A percentile compares a stretch with the other conserved stretches of the same genome.
Evolutionary conservation across 35 echinoderm and acorn worm genomes (phyloP).

Genomic region (Chiridota heheva): DNA sequence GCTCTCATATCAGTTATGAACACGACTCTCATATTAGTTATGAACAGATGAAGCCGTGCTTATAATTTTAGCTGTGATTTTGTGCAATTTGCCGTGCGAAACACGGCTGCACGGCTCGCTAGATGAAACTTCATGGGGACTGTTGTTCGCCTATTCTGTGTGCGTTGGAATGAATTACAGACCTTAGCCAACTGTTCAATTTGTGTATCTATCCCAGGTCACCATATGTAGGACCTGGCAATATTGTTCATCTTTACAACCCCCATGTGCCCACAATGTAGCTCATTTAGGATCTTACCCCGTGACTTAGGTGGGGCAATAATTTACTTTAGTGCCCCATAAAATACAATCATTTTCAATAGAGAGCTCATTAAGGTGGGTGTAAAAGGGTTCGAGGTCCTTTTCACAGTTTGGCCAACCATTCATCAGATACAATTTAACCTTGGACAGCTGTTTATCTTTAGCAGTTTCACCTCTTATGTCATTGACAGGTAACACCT

Average conservation of each 20-base stretch:
- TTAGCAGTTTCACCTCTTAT: no score
- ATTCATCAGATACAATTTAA: slow-evolving; percentile 40
- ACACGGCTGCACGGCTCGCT: no score
- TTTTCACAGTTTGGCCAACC: slow-evolving; percentile 42
- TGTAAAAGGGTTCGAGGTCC: slow-evolving; percentile 49
- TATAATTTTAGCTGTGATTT: no score
- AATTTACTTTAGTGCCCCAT: slow-evolving; percentile 44
- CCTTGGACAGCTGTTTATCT: slow-evolving; percentile 35
- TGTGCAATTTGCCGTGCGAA: no score
- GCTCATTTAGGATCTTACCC: slow-evolving; percentile 13
- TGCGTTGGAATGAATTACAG: slow-evolving; percentile 43
- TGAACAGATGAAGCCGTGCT: no score
- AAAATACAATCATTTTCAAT: slow-evolving; percentile 30
- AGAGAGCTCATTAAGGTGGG: slow-evolving; percentile 31
- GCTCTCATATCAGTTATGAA: no score
- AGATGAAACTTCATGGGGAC: no score
- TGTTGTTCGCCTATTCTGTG: slow-evolving; percentile 45
- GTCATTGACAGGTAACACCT: no score
- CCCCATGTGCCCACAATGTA: slow-evolving; percentile 56
- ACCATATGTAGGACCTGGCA: slow-evolving; percentile 49
- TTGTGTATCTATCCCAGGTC: slow-evolving; percentile 53
- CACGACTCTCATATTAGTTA: no score
- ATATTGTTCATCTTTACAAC: slow-evolving; percentile 63
- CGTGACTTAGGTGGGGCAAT: slow-evolving; percentile 40
- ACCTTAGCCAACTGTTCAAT: slow-evolving; percentile 43